Conservation (phyloP, 1,140 invertebrate genomes). For the Leucophenga varia region DNA sequence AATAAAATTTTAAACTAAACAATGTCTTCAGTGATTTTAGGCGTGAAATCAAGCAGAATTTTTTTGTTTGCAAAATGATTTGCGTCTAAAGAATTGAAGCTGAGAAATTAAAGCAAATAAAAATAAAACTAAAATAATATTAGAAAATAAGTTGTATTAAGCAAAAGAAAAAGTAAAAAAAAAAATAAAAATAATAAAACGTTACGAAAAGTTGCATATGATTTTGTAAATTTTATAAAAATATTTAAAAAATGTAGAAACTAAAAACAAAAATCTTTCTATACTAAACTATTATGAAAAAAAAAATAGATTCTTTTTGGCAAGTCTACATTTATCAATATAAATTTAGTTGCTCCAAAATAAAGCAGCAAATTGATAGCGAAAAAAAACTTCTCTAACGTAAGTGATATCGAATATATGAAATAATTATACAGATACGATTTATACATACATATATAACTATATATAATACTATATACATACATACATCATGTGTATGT, state of each 20-base stretch:
- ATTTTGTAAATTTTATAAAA: conserved; percentile 57
- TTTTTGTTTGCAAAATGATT: conserved; percentile 11
- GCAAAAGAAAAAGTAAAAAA: conserved; percentile 21
- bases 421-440: no score
- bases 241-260: conserved; percentile 29
- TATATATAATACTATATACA: no score
- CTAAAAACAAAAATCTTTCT: conserved; percentile 30
- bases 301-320: conserved; percentile 8
- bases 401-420: conserved; percentile 34
- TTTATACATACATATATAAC: no score
- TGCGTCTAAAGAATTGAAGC: conserved; percentile 23
- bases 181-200: conserved; percentile 4
- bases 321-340: conserved; percentile 34
- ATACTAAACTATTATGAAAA: conserved; percentile 24
- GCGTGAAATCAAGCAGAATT: no score
- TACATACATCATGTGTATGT: no score
- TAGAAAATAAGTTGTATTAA: conserved; percentile 6
- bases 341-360: conserved; percentile 34
- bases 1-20: no score
- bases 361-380: no score
- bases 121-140: conserved; percentile 19
- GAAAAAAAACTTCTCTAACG: conserved; percentile 38
- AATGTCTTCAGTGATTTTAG: neutral
- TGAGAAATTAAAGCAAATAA: conserved; percentile 27
- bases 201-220: conserved; percentile 24